A percentile compares a stretch with the other conserved stretches of the same genome.
phyloP scores from a whole-genome alignment of 2,888 invertebrate genomes.

The Hipparchia sbordonii region DNA sequence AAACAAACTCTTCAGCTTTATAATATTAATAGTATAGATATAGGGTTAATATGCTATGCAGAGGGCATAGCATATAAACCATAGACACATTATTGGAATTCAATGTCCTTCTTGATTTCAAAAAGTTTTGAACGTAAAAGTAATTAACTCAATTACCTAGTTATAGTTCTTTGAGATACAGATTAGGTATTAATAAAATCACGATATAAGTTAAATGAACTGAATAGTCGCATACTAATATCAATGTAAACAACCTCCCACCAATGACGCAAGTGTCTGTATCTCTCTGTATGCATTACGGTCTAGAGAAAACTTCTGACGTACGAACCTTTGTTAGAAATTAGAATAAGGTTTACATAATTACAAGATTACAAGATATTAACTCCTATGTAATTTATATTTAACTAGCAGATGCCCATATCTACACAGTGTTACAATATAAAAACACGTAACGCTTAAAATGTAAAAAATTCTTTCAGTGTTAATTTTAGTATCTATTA shows the following conservation, averaged over 20 bases:
- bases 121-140: not conserved
- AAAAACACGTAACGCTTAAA: too few species aligned
- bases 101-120: not conserved
- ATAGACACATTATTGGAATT: too few species aligned
- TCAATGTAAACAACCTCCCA: slow-evolving; percentile 25
- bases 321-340: slow-evolving; percentile 31
- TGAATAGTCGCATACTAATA: slow-evolving; percentile 30
- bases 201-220: slow-evolving; percentile 12
- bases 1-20: too few species aligned
- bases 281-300: slow-evolving; percentile 18
- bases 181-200: slow-evolving; percentile 10
- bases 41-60: too few species aligned
- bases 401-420: slow-evolving; percentile 8
- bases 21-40: too few species aligned
- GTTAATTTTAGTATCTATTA: too few species aligned
- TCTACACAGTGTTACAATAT: not conserved
- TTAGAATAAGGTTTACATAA: slow-evolving; percentile 32
- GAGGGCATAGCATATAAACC: too few species aligned
- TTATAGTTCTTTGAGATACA: not conserved
- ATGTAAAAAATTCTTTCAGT: too few species aligned
- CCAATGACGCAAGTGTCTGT: slow-evolving; percentile 28
- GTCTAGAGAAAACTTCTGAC: slow-evolving; percentile 29
- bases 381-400: slow-evolving; percentile 12
- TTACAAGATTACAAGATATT: slow-evolving; percentile 26
- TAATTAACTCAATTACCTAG: not conserved